Percentiles rank a stretch among this genome's conserved stretches.
phyloP scores from a whole-genome alignment of 2,113 vertebrate species.

The Laticauda laticaudata region DNA sequence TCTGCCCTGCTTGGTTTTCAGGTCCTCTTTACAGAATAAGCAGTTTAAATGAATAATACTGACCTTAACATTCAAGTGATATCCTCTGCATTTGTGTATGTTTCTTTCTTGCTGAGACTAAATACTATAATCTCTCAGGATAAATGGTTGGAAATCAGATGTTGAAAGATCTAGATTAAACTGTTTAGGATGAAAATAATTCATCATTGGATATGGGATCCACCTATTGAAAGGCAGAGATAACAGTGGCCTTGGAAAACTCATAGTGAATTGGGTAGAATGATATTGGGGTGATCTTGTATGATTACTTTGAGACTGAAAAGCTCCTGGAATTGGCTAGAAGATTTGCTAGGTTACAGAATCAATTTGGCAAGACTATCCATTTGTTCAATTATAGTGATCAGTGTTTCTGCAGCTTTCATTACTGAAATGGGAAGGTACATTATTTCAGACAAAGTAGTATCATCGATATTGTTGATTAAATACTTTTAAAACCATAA shows the following conservation, averaged over 20 bases:
- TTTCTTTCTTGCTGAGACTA: conserved; percentile 44
- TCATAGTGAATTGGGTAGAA: background rate
- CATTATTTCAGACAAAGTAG: conserved; percentile 31
- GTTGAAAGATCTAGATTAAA: conserved; percentile 67
- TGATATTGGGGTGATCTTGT: conserved; percentile 6
- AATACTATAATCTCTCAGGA: conserved; percentile 40
- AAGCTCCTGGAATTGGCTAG: conserved; percentile 13
- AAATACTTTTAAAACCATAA: conserved; percentile 33
- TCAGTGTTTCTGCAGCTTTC: background rate
- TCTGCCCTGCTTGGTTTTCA: background rate
- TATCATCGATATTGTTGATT: conserved; percentile 17
- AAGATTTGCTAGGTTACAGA: conserved; percentile 18
- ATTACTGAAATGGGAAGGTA: background rate
- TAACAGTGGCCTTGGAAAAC: conserved; percentile 1
- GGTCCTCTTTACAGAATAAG: background rate
- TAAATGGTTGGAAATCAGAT: conserved; percentile 49
- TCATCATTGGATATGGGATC: conserved; percentile 33
- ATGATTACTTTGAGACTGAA: conserved; percentile 16
- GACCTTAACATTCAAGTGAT: conserved; percentile 51
- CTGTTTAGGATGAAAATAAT: conserved; percentile 61
- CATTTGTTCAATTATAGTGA: background rate
- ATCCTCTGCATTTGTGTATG: background rate
- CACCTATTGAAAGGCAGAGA: conserved; percentile 11
- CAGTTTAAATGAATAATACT: conserved; percentile 42
- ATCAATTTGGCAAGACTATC: conserved; percentile 31